Base-by-base conservation (phyloP, 2,113 vertebrate genomes). In the Bostrychus sinensis region DNA sequence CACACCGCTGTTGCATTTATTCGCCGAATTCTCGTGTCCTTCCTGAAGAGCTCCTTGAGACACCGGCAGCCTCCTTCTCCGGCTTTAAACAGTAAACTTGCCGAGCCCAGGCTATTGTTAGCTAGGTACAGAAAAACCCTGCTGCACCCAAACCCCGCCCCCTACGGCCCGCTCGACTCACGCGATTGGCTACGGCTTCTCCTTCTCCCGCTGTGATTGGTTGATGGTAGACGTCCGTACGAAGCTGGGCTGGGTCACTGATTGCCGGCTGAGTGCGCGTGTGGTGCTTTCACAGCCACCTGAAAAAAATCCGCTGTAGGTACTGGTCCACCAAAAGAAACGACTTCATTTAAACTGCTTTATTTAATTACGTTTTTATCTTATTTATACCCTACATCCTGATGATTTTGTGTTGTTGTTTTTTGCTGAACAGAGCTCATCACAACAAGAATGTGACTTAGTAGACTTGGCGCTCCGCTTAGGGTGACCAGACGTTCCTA, bases 41-140 rank as follows among this genome's bases (percentile, higher is more conserved):
- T 68, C 38, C 26, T 59, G 68, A 14, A 68, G 26, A 3, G 75
- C 66, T 68, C 43, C 0, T 46, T 70, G 76, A 12, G 1, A 56
- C 60, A 63, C 76, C 2, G 48, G 37, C 80, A 54, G 73, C 67
- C 68, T 71, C 45, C 62, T 76, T 37, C 23, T 32, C n/a, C 67
- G 60, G 45, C 61, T 67, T 72, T 80, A 70, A 74, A 73, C 77
- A 76, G 67, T 74, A 72, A 86, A 87, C 75, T 85, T 84, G 77
- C 76, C 71, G 75, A 78, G 69, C 81, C 63, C 72, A 62, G 72
- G 78, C 88, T 89, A 91, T 91, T 92, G 89, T 91, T 89, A 89
- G 83, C 63, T 0, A 10, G 38, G 66, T 71, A 22, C 86, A 72
- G 34, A n/a, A 80, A 78, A 57, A 87, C 55, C 66, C 76, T 90